Base-by-base conservation (phyloP, 2,797 vertebrate species). In the Typhlichthys eigenmanni region DNA sequence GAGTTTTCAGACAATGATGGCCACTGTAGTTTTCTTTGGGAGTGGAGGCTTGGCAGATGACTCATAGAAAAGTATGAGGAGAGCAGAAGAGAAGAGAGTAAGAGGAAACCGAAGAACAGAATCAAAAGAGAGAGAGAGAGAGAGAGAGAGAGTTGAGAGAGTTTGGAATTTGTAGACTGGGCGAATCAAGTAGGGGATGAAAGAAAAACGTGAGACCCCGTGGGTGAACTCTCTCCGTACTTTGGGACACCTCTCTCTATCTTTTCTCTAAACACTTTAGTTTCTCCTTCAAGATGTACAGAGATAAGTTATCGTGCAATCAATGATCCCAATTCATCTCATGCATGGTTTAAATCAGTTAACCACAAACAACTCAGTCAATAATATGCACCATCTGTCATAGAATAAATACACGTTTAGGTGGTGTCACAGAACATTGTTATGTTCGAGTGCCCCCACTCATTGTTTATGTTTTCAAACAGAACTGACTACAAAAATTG, bases 21-120 rank as follows among this genome's bases (percentile, higher is more conserved):
- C 74, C 88, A 89, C 85, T 90, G 88, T 89, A 87, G 84, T 79
- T 86, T 54, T 74, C 79, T 72, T 64, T 43, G 71, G 68, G 81
- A 78, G 78, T 79, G 82, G 83, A 87, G 85, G 87, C 85, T 74
- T 85, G 82, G 48, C 76, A 85, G 84, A 88, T 91, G 88, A 91
- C 86, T 89, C 88, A 91, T 82, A 69, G 78, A 55, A 71, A 85
- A 82, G 87, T 85, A 88, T 82, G 85, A 83, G 81, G 80, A 69
- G 47, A 62, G 13, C 4, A 29, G 43, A 13, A 43, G 46, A 11
- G 47, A 62, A 29, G 13, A 43, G 60, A 24, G 34, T 12, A 34
- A 16, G 62, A 34, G 47, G 34, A 54, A 50, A 47, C 11, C 10
- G 17, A 50, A 69, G 76, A 76, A 73, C 77, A 57, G 34, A 51